Evolutionary conservation across 2,797 vertebrate species (phyloP).

Genomic region (Dermochelys coriacea): DNA sequence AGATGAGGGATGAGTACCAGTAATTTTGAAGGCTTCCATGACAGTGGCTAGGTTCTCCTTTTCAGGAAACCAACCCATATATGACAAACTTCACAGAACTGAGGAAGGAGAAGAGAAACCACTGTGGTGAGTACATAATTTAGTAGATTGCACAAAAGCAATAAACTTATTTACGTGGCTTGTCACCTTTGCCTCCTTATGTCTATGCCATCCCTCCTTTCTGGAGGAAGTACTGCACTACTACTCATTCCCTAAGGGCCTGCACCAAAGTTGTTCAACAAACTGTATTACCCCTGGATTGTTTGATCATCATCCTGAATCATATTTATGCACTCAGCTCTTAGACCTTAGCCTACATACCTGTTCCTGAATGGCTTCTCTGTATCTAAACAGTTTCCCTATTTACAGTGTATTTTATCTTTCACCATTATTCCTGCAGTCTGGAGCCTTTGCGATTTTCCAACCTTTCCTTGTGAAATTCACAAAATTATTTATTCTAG

Average conservation of each 20-base stretch:
- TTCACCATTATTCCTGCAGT: not conserved
- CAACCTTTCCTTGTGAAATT: not conserved
- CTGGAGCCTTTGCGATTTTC: not conserved
- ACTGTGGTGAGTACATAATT: not conserved
- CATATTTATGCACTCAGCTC: not conserved
- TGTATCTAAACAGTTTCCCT: not conserved
- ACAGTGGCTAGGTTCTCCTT: not conserved
- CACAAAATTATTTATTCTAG: rapidly evolving
- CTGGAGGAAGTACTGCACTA: not conserved
- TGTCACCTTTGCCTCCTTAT: not conserved
- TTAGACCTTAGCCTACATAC: not conserved
- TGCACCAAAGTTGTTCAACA: not conserved
- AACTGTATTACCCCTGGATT: not conserved
- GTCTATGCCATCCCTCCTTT: not conserved
- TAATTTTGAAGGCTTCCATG: not conserved
- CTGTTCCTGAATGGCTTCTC: not conserved
- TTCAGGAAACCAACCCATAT: not conserved
- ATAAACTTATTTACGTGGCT: not conserved
- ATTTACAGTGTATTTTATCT: not conserved
- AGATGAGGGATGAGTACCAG: not conserved
- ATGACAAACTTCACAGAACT: not conserved
- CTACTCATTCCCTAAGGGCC: not conserved
- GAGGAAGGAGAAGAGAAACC: not conserved
- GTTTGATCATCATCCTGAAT: not conserved
- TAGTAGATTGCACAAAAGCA: not conserved